These are phyloP conservation scores for Sceloporus undulatus DNA, from an alignment of 2,113 vertebrate species.

Conservation along the genomic window DNA sequence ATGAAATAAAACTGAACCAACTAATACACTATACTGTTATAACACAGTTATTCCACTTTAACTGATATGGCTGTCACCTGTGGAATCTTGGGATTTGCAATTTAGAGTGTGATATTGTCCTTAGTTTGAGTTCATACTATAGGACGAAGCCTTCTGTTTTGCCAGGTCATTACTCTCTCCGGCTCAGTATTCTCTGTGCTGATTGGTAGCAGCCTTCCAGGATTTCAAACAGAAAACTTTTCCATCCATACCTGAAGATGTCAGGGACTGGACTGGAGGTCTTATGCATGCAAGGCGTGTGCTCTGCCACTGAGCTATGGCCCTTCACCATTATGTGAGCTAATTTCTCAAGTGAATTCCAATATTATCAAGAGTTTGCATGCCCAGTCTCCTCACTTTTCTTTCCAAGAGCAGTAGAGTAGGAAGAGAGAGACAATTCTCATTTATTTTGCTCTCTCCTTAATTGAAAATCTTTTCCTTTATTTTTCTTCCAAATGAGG, in stretches of 20 bases:
- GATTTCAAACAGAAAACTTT: background rate
- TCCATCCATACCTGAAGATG: background rate
- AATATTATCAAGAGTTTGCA: constrained; percentile 44
- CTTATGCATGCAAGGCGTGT: background rate
- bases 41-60: too few relatives aligned
- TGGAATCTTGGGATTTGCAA: too few relatives aligned
- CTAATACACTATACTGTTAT: too few relatives aligned
- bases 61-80: too few relatives aligned
- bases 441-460: constrained; percentile 61
- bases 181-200: background rate
- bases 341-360: constrained; percentile 47
- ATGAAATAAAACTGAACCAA: too few relatives aligned
- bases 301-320: background rate
- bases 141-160: too few relatives aligned
- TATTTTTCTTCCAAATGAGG: constrained; percentile 52
- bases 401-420: constrained; percentile 34
- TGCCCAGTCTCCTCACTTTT: constrained; percentile 25
- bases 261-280: background rate
- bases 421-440: constrained; percentile 60
- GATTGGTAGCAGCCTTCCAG: background rate
- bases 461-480: constrained; percentile 54
- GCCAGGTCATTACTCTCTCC: background rate
- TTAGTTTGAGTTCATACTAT: background rate
- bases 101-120: too few relatives aligned
- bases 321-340: constrained; percentile 36